Percentiles rank a stretch among this genome's conserved stretches.
Evolutionary conservation across 1,140 invertebrate genomes (phyloP).

Genomic region (Trachelipus rathkii): DNA sequence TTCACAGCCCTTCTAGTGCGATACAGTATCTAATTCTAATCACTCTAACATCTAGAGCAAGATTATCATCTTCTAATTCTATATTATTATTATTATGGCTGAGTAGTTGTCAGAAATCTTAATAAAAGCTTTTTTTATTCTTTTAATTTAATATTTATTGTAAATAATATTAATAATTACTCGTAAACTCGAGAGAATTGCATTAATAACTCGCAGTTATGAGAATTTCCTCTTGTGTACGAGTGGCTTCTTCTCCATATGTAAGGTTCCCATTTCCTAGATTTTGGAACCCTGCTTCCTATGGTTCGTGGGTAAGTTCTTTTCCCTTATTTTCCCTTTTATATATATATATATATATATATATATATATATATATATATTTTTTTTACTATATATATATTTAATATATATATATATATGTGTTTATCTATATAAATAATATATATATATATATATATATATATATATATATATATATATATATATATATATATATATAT

Average conservation of each 20-base stretch:
- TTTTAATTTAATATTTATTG: too few relatives aligned
- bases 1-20: too few relatives aligned
- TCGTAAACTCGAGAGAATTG: background rate
- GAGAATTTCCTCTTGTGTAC: background rate
- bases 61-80: too few relatives aligned
- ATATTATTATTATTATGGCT: too few relatives aligned
- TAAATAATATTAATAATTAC: too few relatives aligned
- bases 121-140: too few relatives aligned
- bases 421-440: background rate
- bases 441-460: constrained; percentile 1
- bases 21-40: too few relatives aligned
- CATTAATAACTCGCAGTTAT: background rate
- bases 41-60: too few relatives aligned
- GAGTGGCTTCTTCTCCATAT: background rate
- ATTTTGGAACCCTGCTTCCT: constrained; percentile 36
- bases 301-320: constrained; percentile 39
- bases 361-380: constrained; percentile 16
- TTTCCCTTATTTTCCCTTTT: too few relatives aligned
- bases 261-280: constrained; percentile 24
- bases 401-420: background rate
- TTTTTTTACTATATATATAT: constrained; percentile 3
- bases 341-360: constrained; percentile 27
- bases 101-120: too few relatives aligned
- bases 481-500: background rate
- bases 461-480: background rate